Evolutionary conservation across 2,113 vertebrate genomes (phyloP).

Genomic region (Daboia siamensis): DNA sequence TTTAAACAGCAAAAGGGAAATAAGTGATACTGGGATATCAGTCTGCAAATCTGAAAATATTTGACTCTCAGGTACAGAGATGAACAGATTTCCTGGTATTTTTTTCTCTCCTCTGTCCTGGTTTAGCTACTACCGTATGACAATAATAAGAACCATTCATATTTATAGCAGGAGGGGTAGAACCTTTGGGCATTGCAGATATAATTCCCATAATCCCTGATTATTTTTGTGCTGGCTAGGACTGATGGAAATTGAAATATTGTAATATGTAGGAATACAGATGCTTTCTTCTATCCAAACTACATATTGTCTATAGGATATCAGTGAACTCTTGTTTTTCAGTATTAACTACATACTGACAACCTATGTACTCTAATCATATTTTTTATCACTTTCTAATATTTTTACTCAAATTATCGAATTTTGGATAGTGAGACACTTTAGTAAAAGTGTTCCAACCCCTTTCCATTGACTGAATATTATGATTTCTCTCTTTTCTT

Average conservation of each 20-base stretch:
- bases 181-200: background rate
- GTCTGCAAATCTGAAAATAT: background rate
- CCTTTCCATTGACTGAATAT: background rate
- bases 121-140: background rate
- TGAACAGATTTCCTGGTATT: background rate
- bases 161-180: background rate
- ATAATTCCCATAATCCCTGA: background rate
- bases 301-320: background rate
- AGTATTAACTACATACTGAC: background rate
- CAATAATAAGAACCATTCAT: background rate
- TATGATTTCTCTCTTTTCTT: background rate
- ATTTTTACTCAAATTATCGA: background rate
- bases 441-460: background rate
- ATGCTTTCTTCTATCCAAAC: background rate
- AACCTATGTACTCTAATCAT: background rate
- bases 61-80: background rate
- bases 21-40: background rate
- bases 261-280: background rate
- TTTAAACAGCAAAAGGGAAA: background rate
- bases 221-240: background rate
- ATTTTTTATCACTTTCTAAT: background rate
- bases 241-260: background rate
- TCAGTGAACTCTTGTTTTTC: background rate
- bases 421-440: background rate
- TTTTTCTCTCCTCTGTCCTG: background rate